A percentile compares a stretch with the other conserved stretches of the same genome.
These are phyloP conservation scores for Leucosticte australis DNA, from an alignment of 2,113 vertebrate species.

Conservation along the genomic window DNA sequence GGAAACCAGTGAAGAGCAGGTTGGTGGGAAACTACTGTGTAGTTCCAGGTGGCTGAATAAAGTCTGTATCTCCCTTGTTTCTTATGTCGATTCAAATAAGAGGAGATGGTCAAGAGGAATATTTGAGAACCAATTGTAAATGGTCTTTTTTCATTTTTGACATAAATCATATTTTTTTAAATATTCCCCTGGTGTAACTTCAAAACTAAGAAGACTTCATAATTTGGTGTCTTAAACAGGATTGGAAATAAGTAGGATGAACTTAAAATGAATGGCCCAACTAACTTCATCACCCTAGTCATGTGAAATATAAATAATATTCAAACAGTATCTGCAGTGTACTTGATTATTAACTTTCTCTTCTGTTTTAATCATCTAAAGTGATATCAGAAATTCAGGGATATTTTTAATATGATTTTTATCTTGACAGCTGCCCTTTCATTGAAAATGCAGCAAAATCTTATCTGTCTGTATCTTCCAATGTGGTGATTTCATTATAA, in stretches of 20 bases:
- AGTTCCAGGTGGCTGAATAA: neutral
- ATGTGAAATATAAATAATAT: neutral
- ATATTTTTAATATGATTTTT: slow-evolving; percentile 9
- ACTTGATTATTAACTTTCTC: slow-evolving; percentile 26
- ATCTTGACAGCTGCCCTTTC: slow-evolving; percentile 37
- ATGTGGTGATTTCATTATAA: neutral
- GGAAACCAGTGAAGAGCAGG: neutral
- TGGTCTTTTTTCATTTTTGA: neutral
- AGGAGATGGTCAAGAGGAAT: neutral
- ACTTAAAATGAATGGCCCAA: neutral
- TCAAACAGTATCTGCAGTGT: neutral
- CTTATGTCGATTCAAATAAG: neutral
- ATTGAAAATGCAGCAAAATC: slow-evolving; percentile 23
- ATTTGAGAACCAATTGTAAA: neutral
- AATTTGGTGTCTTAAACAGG: neutral
- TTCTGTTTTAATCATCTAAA: slow-evolving; percentile 47
- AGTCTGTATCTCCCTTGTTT: neutral
- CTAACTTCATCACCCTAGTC: neutral
- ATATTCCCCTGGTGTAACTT: neutral
- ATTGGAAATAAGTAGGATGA: neutral
- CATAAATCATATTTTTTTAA: neutral
- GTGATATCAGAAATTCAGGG: slow-evolving; percentile 12
- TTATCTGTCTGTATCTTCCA: slow-evolving; percentile 12
- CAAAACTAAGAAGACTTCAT: neutral
- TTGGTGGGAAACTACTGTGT: neutral